Evolutionary conservation across 2,888 invertebrate species (phyloP), one percentile per base, ranked within the genome.

Genomic region (Protula sp.): DNA sequence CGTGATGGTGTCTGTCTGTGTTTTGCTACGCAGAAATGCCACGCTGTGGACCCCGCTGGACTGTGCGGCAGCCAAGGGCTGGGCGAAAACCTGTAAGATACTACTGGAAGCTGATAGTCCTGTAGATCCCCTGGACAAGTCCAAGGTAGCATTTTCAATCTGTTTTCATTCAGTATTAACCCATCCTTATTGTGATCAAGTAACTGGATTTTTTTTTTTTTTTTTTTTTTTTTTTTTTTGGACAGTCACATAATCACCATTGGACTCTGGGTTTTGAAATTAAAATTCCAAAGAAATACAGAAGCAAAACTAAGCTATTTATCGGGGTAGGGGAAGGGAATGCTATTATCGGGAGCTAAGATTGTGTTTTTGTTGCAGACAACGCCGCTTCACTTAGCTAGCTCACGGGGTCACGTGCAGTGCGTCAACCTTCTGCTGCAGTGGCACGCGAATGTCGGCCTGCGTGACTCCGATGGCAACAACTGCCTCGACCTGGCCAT

Each of bases 401-500:
- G 79, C 14, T 67, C 66, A 1, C 70, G 70, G 30, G 83, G 83
- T 3, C 82, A 82, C 62, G 70, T 74, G 3, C 71, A 71, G 5
- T 77, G 81, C 19, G 81, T 82, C 1, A 67, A 75, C 54, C 68
- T 82, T 30, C 69, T 83, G 48, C 63, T 83, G 30, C 68, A 77
- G 28, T 72, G 72, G 69, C 74, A 78, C 55, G 82, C 82, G 1
- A 74, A 75, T 62, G 76, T 82, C 3, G 65, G 71, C 14, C 72
- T 75, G 57, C 65, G 72, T 59, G 81, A 82, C 63, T 71, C 56
- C 19, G 73, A 79, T 58, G 77, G 78, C 22, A 67, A 71, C 54
- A 83, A 82, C 68, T 79, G 81, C 63, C 74, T 83, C 45, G 82
- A 83, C 67, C 63, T 79, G 57, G 82, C 82, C 48, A 81, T 83